A percentile compares a stretch with the other conserved stretches of the same genome.
Evolutionary conservation across 2,888 invertebrate species (phyloP).

Genomic region (Acleris holmiana): DNA sequence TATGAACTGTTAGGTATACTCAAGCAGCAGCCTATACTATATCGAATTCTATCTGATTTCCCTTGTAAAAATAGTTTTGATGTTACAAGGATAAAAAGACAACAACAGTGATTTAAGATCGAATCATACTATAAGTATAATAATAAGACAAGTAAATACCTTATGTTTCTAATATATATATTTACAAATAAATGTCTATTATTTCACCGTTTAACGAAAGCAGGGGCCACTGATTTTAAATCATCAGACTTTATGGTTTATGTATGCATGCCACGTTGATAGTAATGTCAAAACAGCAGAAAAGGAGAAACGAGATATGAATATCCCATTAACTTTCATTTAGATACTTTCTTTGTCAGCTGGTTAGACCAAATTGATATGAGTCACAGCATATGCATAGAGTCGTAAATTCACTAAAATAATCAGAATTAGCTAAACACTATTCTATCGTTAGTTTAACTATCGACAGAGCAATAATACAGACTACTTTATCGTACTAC

Average conservation of each 20-base stretch:
- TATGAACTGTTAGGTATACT: no score
- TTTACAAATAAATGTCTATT: no score
- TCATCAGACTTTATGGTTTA: slow-evolving; percentile 26
- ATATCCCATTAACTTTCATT: no score
- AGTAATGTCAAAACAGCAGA: not conserved
- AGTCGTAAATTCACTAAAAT: slow-evolving; percentile 58
- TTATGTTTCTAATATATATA: slow-evolving; percentile 28
- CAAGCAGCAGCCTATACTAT: no score
- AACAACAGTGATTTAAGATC: not conserved
- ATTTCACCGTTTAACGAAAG: slow-evolving; percentile 18
- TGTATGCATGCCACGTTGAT: slow-evolving; percentile 6
- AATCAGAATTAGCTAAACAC: slow-evolving; percentile 85
- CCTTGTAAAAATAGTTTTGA: no score
- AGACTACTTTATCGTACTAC: slow-evolving; percentile 36
- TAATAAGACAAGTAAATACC: slow-evolving; percentile 26
- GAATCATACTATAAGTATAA: slow-evolving; percentile 15
- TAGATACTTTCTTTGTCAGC: not conserved
- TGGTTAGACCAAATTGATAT: not conserved
- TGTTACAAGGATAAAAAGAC: no score
- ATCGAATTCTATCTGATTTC: no score
- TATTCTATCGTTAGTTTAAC: slow-evolving; percentile 64
- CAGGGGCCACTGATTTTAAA: slow-evolving; percentile 32
- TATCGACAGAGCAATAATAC: slow-evolving; percentile 55
- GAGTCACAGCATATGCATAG: not conserved
- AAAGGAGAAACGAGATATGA: not conserved